Evolutionary conservation across 2,113 vertebrate genomes (phyloP).

Genomic region (Chaetorhynchus papuensis): DNA sequence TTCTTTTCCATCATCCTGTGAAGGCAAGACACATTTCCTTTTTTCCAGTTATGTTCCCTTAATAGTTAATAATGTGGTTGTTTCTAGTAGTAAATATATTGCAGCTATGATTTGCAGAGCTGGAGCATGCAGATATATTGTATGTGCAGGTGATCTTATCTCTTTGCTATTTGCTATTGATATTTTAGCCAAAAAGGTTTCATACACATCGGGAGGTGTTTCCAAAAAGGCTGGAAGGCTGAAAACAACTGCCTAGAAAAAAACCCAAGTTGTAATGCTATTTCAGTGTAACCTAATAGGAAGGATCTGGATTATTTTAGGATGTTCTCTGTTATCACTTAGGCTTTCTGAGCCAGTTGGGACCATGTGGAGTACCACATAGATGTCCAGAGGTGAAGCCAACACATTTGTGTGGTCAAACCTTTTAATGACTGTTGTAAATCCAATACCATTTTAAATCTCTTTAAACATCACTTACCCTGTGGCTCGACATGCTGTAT

Average conservation of each 20-base stretch:
- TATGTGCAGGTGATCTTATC: not conserved
- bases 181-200: not conserved
- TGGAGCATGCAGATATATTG: not conserved
- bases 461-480: not conserved
- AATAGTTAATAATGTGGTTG: not conserved
- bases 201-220: not conserved
- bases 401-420: not conserved
- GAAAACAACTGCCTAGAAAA: not conserved
- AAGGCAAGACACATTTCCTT: not conserved
- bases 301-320: not conserved
- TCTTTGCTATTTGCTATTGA: not conserved
- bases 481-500: not conserved
- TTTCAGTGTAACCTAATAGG: not conserved
- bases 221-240: not conserved
- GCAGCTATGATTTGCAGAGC: not conserved
- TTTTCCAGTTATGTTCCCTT: not conserved
- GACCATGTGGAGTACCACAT: not conserved
- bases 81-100: not conserved
- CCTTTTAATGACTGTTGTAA: not conserved
- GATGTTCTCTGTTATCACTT: not conserved
- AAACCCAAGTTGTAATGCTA: fast-evolving
- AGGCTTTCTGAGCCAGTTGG: not conserved
- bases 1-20: not conserved
- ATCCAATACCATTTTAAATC: not conserved
- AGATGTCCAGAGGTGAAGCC: not conserved